Evolutionary conservation across 2,797 vertebrate species (phyloP).

Genomic region (Cheirogaleus major): DNA sequence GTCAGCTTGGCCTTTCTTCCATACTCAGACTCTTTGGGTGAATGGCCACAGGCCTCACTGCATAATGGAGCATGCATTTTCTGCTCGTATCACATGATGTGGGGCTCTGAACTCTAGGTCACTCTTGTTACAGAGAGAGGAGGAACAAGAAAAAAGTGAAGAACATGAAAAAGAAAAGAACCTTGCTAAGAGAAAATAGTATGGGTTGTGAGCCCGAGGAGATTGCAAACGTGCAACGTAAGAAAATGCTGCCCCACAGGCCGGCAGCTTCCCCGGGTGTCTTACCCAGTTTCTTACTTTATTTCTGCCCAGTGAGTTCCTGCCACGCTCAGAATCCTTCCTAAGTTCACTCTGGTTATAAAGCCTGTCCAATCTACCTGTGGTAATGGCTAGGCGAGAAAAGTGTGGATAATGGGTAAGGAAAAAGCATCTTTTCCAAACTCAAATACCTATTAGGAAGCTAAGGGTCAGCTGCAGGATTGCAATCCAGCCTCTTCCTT

Average conservation of each 20-base stretch:
- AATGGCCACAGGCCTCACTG: neutral
- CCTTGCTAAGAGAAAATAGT: neutral
- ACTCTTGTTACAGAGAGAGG: neutral
- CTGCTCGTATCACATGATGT: neutral
- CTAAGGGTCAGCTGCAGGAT: neutral
- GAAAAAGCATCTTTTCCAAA: neutral
- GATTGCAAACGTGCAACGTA: rapidly evolving
- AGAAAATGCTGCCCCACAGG: neutral
- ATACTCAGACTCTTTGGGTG: rapidly evolving
- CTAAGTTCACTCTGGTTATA: no score
- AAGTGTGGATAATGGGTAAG: rapidly evolving
- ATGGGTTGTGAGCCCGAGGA: no score
- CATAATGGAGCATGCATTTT: neutral
- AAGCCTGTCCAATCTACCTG: neutral
- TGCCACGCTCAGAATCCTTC: no score
- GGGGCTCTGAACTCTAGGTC: neutral
- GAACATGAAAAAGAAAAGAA: no score
- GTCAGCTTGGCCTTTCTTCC: neutral
- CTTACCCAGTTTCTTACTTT: neutral
- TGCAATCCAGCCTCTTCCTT: neutral
- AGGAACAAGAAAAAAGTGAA: neutral
- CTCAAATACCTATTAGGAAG: neutral
- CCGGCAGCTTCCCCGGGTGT: rapidly evolving
- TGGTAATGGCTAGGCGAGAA: neutral
- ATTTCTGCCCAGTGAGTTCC: neutral